Percentiles rank a stretch among this genome's conserved stretches.
Evolutionary conservation across 64 coral and sea anemone genomes (phyloP).

Genomic region (Montipora sp.): DNA sequence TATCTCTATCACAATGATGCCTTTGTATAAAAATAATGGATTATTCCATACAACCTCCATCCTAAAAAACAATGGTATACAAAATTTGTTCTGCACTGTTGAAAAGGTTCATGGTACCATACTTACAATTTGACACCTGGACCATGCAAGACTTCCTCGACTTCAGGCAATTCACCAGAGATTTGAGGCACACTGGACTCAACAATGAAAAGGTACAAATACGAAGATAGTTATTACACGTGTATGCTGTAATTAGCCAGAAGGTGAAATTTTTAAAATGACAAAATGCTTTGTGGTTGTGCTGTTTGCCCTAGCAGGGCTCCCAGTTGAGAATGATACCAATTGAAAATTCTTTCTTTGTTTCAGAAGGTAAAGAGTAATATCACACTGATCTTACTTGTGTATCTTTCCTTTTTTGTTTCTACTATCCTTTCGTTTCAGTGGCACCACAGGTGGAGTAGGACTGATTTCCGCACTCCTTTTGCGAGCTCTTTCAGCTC

Average conservation of each 20-base stretch:
- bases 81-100: background rate
- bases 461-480: slow-evolving; percentile 64
- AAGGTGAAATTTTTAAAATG: no score
- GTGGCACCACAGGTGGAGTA: background rate
- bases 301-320: no score
- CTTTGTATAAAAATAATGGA: no score
- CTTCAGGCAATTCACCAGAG: slow-evolving; percentile 43
- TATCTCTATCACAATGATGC: no score
- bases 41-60: no score
- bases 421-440: slow-evolving; percentile 51
- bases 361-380: no score
- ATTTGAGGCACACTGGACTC: slow-evolving; percentile 73
- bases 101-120: no score
- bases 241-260: no score
- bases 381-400: slow-evolving; percentile 48
- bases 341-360: no score
- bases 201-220: background rate
- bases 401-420: slow-evolving; percentile 15
- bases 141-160: slow-evolving; percentile 55
- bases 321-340: no score
- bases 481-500: slow-evolving; percentile 90
- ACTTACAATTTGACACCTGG: slow-evolving; percentile 8
- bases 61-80: background rate
- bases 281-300: no score
- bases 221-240: no score